Base-by-base conservation (phyloP, 2,888 invertebrate species). In the Philonicus albiceps region DNA sequence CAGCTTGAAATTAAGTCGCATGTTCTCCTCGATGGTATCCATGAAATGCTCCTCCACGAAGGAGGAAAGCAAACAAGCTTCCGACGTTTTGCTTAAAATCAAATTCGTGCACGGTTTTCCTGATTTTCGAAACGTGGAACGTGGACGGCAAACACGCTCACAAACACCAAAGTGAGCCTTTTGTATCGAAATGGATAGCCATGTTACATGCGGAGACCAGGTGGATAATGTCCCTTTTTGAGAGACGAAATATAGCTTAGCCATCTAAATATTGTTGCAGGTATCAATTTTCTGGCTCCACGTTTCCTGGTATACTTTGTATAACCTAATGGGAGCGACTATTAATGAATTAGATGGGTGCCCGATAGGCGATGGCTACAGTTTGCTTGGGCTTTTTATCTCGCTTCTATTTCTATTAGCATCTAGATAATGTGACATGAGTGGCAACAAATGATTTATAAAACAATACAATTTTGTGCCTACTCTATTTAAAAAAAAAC, bases 11-110 rank as follows among this genome's bases (percentile, higher is more conserved):
- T 78, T 78, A 78, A 78, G 78, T 30, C 49, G 40, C 40, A 76
- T 76, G 76, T 76, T 76, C 40, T 74, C 76, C 49, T 19, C 19
- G 7, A 43, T 76, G 76, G 11, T 64, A 49, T 78, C 78, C 49
- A 49, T 22, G 78, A 22, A 78, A 78, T 64, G 22, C 64, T 27
- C 64, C 43, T 30, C 22, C 43, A 78, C 19, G 49, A 27, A 64
- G 49, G 78, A 43, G 43, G 49, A 78, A 30, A 43, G 64, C 49
- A 78, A 78, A 78, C 78, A 78, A 78, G 78, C 49, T 78, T 78
- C 49, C 49, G 78, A 78, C 78, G 40, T 78, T 78, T 78, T 78
- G 49, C 78, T 78, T 43, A 78, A 78, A 78, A 78, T 78, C 78
- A 78, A 78, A 78, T 78, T 78, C 78, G 78, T 43, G 43, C 49